Evolutionary conservation across 1,140 invertebrate species (phyloP).

Genomic region (Gonioctena quinquepunctata): DNA sequence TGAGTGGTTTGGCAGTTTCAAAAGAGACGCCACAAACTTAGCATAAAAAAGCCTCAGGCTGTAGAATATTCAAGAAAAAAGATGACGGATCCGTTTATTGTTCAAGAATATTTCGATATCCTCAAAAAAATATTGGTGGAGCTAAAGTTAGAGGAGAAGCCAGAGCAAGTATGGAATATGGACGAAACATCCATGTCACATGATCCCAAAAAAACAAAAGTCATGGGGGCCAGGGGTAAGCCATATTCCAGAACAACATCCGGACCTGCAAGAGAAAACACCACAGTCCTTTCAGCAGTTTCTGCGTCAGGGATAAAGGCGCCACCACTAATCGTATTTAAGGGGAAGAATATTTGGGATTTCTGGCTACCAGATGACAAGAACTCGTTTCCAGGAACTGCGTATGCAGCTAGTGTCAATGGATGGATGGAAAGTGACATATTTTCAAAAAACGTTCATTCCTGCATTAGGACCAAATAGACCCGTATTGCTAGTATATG

Average conservation of each 20-base stretch:
- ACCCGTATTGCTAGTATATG: conserved; percentile 48
- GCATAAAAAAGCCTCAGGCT: too few species aligned
- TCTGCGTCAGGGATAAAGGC: conserved; percentile 48
- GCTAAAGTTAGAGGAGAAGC: conserved; percentile 32
- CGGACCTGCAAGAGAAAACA: conserved; percentile 49
- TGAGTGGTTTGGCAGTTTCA: conserved; percentile 45
- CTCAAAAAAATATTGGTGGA: conserved; percentile 37
- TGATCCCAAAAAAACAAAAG: conserved; percentile 44
- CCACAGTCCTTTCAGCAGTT: conserved; percentile 45
- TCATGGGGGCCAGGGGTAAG: conserved; percentile 37
- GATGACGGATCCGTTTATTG: conserved; percentile 37
- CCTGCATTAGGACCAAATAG: conserved; percentile 30
- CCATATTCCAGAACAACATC: conserved; percentile 43
- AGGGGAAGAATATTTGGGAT: conserved; percentile 38
- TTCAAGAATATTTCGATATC: conserved; percentile 41
- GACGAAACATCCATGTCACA: conserved; percentile 46
- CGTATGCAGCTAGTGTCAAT: conserved; percentile 45
- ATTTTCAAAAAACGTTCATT: conserved; percentile 45
- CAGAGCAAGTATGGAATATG: conserved; percentile 46
- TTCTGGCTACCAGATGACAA: conserved; percentile 23
- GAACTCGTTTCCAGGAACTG: conserved; percentile 35
- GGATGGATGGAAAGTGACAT: conserved; percentile 47
- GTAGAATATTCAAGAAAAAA: too few species aligned
- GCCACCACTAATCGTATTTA: conserved; percentile 51
- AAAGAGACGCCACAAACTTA: neutral